These are phyloP conservation scores for Pogonus chalceus DNA, from an alignment of 1,140 invertebrate genomes.

Conservation along the genomic window DNA sequence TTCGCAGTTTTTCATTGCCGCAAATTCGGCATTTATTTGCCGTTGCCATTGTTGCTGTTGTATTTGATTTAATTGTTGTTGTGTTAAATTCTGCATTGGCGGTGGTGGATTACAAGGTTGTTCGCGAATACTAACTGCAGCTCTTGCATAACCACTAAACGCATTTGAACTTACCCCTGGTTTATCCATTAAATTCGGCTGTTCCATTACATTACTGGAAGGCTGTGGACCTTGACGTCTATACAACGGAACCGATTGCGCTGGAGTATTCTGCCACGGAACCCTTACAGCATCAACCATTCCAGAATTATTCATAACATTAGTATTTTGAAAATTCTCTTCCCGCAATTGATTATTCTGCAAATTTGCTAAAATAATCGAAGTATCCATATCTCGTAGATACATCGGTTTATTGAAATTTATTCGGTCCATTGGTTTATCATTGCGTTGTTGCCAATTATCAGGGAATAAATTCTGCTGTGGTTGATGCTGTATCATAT, in stretches of 20 bases:
- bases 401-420: constrained; percentile 29
- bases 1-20: constrained; percentile 20
- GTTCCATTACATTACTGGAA: constrained; percentile 13
- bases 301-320: constrained; percentile 12
- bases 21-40: constrained; percentile 28
- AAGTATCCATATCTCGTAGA: constrained; percentile 13
- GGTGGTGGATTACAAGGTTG: constrained; percentile 20
- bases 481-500: constrained; percentile 16
- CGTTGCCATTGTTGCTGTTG: constrained; percentile 21
- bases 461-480: neutral
- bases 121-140: constrained; percentile 21
- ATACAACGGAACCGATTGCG: constrained; percentile 38
- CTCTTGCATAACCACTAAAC: constrained; percentile 27
- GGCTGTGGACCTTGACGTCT: constrained; percentile 31
- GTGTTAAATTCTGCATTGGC: constrained; percentile 7
- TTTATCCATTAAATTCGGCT: constrained; percentile 27
- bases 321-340: constrained; percentile 17
- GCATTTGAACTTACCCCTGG: constrained; percentile 17
- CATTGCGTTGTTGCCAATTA: constrained; percentile 12
- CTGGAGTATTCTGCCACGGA: constrained; percentile 17
- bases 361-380: constrained; percentile 10
- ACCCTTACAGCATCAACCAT: constrained; percentile 15
- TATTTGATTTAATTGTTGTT: constrained; percentile 11
- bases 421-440: constrained; percentile 27
- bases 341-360: constrained; percentile 22